Evolutionary conservation across 2,888 invertebrate genomes (phyloP).

Genomic region (Brachylomia viminalis): DNA sequence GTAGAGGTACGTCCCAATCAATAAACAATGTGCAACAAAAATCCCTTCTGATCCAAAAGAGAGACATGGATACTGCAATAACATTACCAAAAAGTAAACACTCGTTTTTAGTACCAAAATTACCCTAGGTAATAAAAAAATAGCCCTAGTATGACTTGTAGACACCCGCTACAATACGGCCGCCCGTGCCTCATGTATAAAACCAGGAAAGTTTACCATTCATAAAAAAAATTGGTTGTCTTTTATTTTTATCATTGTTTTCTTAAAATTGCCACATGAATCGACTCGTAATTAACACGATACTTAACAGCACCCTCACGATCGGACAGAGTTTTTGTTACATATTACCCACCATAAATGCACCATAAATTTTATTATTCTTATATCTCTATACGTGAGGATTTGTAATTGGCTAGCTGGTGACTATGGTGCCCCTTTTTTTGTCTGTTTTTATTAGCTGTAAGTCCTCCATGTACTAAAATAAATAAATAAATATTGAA

Average conservation of each 20-base stretch:
- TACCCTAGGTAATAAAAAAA: background rate
- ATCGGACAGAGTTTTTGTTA: background rate
- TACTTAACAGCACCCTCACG: background rate
- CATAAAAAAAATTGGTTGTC: no score
- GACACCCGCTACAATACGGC: background rate
- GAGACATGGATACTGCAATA: background rate
- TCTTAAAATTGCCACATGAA: background rate
- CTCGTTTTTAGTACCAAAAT: background rate
- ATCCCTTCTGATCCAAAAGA: background rate
- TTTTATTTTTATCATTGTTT: background rate
- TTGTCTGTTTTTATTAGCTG: no score
- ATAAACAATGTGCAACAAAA: background rate
- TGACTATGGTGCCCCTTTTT: no score
- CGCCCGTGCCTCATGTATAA: background rate
- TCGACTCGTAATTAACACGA: background rate
- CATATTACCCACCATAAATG: no score
- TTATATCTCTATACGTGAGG: no score
- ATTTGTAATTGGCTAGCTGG: no score
- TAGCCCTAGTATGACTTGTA: no score
- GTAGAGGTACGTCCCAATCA: background rate
- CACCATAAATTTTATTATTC: no score
- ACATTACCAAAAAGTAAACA: background rate
- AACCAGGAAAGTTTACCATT: background rate
- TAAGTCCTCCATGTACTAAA: no score
- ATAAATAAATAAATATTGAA: no score